Base-by-base conservation (phyloP, 2,888 invertebrate genomes). In the Ellobium chinense region DNA sequence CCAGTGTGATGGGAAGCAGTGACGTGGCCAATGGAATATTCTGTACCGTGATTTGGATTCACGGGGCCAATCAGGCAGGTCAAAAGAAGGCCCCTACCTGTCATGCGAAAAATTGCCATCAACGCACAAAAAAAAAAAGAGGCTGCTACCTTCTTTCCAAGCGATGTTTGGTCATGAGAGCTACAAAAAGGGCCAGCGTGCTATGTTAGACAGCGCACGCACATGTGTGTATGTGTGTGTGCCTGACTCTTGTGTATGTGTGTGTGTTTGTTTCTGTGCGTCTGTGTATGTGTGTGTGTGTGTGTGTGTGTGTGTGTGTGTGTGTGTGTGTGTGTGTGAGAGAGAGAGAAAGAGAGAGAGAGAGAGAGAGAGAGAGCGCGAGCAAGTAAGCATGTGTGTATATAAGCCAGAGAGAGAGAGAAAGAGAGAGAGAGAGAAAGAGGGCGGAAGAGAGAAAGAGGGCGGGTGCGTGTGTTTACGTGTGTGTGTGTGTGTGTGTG, bases 291-390 rank as follows among this genome's bases (percentile, higher is more conserved):
- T 18, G 18, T 46, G 46, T 46, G 46, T 46, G 7, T 46, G 46
- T 18, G 46, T 60, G 60, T 60, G 27, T 60, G 24, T 29, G 63
- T 27, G 63, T 27, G 63, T 27, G 63, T 27, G 63, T 18, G 63
- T 18, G 63, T 27, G 29, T 27, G 63, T 27, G 63, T 66, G 66
- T 39, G 65, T 37, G 65, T 37, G 56, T 39, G 39, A 66, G 39
- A 66, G 66, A 66, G 76, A 65, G 76, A 65, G 65, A 73, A 69
- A 76, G 77, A 83, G 56, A 84, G 80, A 76, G 66, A 62, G 46
- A 46, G 46, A 46, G 46, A 46, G 46, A 46, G 46, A 46, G 46
- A 46, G 18, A 18, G 46, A 18, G 46, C 7, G 46, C 7, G 46
- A 46, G 46, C 7, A 18, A 46, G 46, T 46, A 18, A 46, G 46